Percentiles rank a stretch among this genome's conserved stretches.
These are phyloP conservation scores for Hiodon tergisus DNA, from an alignment of 2,113 vertebrate genomes.

Conservation along the genomic window DNA sequence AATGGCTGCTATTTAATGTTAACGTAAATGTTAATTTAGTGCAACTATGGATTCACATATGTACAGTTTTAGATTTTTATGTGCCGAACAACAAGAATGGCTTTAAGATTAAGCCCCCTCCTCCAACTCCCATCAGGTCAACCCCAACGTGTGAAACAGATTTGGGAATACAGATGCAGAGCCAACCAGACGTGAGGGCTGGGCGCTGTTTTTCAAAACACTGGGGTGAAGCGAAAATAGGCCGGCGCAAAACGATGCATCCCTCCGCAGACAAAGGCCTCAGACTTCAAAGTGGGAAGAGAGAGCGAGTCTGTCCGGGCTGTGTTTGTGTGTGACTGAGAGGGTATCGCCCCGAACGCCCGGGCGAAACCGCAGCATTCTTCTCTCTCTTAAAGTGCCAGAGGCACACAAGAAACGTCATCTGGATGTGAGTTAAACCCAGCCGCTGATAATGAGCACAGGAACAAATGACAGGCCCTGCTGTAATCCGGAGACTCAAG, in stretches of 20 bases:
- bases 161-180: constrained; percentile 16
- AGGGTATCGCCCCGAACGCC: constrained; percentile 62
- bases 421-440: too few species aligned
- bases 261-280: constrained; percentile 8
- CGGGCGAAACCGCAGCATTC: constrained; percentile 63
- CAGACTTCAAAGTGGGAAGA: constrained; percentile 10
- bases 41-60: not conserved
- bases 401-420: constrained; percentile 13
- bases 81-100: not conserved
- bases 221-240: constrained; percentile 3
- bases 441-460: too few species aligned
- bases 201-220: constrained; percentile 19
- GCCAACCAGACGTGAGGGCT: constrained; percentile 26
- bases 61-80: not conserved
- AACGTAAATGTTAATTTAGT: too few species aligned
- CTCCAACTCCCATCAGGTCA: constrained; percentile 27
- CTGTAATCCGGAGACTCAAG: too few species aligned
- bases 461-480: too few species aligned
- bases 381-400: constrained; percentile 59
- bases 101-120: not conserved
- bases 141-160: constrained; percentile 40
- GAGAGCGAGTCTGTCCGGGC: constrained; percentile 35
- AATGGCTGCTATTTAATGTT: not conserved
- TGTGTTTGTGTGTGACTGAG: constrained; percentile 53
- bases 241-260: constrained; percentile 11